A percentile compares a stretch with the other conserved stretches of the same genome.
Conservation (phyloP, 2,113 vertebrate species). For the Lathamus discolor region DNA sequence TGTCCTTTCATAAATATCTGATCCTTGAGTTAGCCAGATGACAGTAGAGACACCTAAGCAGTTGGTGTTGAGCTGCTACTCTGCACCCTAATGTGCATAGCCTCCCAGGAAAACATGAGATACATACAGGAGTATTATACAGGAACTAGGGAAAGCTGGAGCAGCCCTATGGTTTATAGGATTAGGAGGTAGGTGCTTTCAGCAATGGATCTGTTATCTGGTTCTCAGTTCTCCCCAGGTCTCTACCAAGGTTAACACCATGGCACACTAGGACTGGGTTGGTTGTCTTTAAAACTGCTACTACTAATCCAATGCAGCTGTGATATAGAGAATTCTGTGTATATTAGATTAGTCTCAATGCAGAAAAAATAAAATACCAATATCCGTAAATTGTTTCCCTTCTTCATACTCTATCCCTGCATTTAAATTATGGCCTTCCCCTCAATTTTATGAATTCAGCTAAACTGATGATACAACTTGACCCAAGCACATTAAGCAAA, state of each 20-base stretch:
- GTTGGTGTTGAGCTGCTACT: background rate
- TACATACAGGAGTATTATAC: background rate
- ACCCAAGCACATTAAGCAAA: background rate
- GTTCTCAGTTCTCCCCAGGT: background rate
- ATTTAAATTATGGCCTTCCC: background rate
- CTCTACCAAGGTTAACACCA: background rate
- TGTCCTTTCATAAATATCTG: background rate
- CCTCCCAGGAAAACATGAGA: background rate
- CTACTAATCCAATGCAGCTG: background rate
- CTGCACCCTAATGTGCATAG: background rate
- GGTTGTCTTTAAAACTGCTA: background rate
- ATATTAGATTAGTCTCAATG: background rate
- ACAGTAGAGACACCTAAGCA: background rate
- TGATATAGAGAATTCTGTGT: background rate
- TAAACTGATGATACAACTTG: background rate
- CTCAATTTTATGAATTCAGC: background rate
- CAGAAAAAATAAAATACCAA: background rate
- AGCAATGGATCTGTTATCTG: background rate
- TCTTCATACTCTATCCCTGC: background rate
- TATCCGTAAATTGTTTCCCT: background rate
- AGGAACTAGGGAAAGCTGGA: background rate
- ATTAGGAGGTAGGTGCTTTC: background rate
- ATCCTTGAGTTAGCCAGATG: background rate
- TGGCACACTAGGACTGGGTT: background rate
- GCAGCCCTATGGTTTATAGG: background rate